phyloP scores from a whole-genome alignment of 2,797 vertebrate species.

The Alouatta caraya region DNA sequence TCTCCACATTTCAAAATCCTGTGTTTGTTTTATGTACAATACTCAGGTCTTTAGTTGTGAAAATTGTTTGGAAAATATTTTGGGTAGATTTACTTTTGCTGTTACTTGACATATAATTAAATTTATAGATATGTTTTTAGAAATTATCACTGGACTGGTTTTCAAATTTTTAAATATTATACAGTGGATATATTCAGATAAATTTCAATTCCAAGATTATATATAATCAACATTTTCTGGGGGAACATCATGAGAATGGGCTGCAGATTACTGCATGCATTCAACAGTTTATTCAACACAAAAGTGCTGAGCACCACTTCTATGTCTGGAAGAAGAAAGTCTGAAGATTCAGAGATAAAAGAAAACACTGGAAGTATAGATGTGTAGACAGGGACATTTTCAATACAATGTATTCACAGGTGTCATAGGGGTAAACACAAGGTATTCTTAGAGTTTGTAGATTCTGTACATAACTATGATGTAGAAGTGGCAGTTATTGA shows the following conservation, averaged over 20 bases:
- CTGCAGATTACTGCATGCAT: neutral
- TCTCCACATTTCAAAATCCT: neutral
- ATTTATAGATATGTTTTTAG: neutral
- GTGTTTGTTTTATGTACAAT: neutral
- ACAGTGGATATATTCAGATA: neutral
- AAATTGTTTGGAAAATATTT: neutral
- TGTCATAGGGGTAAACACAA: no score
- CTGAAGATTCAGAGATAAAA: neutral
- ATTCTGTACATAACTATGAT: neutral
- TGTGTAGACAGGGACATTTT: neutral
- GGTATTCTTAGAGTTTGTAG: neutral
- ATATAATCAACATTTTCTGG: neutral
- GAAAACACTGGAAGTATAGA: neutral
- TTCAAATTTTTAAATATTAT: neutral
- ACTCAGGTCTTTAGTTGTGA: neutral
- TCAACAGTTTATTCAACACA: neutral
- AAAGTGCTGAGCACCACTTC: neutral
- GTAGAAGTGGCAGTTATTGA: neutral
- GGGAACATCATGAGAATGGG: neutral
- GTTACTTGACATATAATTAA: neutral
- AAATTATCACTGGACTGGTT: neutral
- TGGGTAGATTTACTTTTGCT: neutral
- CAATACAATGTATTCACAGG: fast-evolving
- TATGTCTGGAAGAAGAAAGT: neutral
- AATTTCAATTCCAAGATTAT: neutral